Base-by-base conservation (phyloP, 2,113 vertebrate genomes). In the Melanostigma gelatinosum region DNA sequence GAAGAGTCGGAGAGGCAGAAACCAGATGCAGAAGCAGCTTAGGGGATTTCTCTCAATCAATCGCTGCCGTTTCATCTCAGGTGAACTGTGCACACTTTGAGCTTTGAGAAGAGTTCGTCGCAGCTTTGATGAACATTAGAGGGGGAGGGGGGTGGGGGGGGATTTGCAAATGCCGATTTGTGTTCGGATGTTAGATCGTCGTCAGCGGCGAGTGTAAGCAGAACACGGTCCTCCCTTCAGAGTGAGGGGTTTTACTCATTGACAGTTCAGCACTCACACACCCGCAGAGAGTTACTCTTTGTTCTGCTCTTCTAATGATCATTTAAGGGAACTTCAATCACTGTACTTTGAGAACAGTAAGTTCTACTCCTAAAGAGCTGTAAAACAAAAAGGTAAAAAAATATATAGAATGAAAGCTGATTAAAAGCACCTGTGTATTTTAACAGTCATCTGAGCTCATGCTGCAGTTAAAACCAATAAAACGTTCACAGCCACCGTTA, bases 1-100 rank as follows among this genome's bases (percentile, higher is more conserved):
- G 79, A 87, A 87, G 77, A 79, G 79, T 74, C 38, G 38, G 72
- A 85, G 80, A 75, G 74, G 83, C 86, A 88, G 73, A 78, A 82
- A 84, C 50, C 87, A 85, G 76, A 84, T 78, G 75, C 84, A 78
- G 75, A 70, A 77, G 79, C 68, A 79, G 81, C 78, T 84, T 61
- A 84, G 68, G 72, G 82, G 66, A 66, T 81, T 89, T 85, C 66
- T 88, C 75, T 73, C 74, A 66, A 63, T 89, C 80, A 82, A 74
- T 85, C 62, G 36, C 48, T 63, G 60, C 55, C 3, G 61, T 82
- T 87, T 91, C 81, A 78, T 89, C 82, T 77, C 58, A 34, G 65
- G 60, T 78, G 77, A 87, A 80, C 77, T 77, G 72, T 61, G 72
- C 78, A 57, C 61, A 65, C 55, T 74, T 38, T 54, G 63, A 75